Conservation (phyloP, 30 jellyfish, hydroid and myxozoan species). For the Aurelia aurita complex sp. Pacific region DNA sequence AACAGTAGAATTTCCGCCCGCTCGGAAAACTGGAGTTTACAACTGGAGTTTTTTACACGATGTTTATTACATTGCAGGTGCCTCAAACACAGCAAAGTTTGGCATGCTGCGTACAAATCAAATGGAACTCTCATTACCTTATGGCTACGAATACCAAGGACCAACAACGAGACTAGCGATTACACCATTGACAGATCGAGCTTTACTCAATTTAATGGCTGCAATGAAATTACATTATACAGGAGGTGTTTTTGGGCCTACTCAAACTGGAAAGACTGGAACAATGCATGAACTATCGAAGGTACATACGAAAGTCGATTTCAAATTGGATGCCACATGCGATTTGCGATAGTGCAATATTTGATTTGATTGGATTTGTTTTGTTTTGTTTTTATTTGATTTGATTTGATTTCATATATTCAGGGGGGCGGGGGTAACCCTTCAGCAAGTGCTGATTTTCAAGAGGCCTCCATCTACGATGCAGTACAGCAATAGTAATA, state of each 20-base stretch:
- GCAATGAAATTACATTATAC: constrained; percentile 51
- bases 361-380: too few relatives aligned
- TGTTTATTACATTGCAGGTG: constrained; percentile 14
- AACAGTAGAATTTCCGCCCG: too few relatives aligned
- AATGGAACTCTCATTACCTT: constrained; percentile 36
- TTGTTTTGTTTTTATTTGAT: too few relatives aligned
- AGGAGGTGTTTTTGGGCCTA: constrained; percentile 58
- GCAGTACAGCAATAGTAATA: too few relatives aligned
- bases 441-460: too few relatives aligned
- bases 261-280: constrained; percentile 64
- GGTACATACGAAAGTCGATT: constrained; percentile 31
- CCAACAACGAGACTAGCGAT: constrained; percentile 31
- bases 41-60: too few relatives aligned
- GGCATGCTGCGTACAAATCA: constrained; percentile 40
- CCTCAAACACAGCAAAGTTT: constrained; percentile 13
- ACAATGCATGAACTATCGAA: constrained; percentile 45
- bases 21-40: too few relatives aligned
- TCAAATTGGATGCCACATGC: too few relatives aligned
- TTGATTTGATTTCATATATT: too few relatives aligned
- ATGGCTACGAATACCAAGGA: constrained; percentile 70
- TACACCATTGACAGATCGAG: constrained; percentile 61
- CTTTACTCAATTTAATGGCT: constrained; percentile 33
- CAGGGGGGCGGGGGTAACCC: too few relatives aligned
- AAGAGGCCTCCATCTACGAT: too few relatives aligned
- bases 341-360: too few relatives aligned